phyloP scores from a whole-genome alignment of 2,113 vertebrate genomes.

The Erythrolamprus reginae region DNA sequence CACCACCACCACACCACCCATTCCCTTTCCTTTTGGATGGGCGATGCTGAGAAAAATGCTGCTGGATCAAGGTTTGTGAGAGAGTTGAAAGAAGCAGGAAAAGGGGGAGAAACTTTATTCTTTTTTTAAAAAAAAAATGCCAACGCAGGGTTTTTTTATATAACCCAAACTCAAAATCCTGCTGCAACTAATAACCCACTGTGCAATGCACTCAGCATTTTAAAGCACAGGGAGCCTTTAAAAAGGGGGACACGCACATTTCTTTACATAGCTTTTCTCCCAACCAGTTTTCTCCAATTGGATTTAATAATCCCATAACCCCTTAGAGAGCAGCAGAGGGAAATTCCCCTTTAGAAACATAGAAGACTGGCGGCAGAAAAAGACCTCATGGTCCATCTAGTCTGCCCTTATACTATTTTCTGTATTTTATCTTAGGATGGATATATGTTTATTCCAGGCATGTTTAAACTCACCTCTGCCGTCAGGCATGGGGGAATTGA shows the following conservation, averaged over 20 bases:
- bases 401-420: too few relatives aligned
- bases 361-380: too few relatives aligned
- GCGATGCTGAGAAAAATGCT: neutral
- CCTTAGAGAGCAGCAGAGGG: neutral
- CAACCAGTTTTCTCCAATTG: neutral
- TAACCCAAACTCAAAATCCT: neutral
- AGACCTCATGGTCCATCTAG: too few relatives aligned
- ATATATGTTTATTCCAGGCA: too few relatives aligned
- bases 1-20: too few relatives aligned
- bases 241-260: neutral
- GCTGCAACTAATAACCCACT: neutral
- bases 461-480: too few relatives aligned
- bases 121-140: neutral
- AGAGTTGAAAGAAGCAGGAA: neutral
- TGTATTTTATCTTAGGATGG: too few relatives aligned
- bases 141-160: neutral
- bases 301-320: neutral
- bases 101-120: neutral
- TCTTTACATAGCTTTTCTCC: neutral
- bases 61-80: neutral
- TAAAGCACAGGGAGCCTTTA: too few relatives aligned
- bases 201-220: neutral
- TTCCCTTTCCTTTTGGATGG: neutral
- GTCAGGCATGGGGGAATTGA: too few relatives aligned
- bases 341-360: neutral